Evolutionary conservation across 2,797 vertebrate species (phyloP), one percentile per base, ranked within the genome.

Genomic region (Macrochelys suwanniensis): DNA sequence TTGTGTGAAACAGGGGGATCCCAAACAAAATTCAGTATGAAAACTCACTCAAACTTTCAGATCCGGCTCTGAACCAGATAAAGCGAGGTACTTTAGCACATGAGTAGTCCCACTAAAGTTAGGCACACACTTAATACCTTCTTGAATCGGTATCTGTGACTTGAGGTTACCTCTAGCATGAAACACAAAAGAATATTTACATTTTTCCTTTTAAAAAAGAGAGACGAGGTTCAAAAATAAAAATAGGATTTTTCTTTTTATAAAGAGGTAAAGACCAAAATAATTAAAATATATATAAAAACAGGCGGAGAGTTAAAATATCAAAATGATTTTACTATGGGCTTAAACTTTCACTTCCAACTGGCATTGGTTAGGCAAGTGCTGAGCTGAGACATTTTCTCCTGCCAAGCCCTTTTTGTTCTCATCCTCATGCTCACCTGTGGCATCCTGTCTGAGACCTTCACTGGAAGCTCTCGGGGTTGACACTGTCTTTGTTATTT

Each of bases 321-420:
- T 28, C 59, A 92, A 74, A 28, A 80, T 42, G 6, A 57, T 71
- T 89, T 92, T 90, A 68, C 80, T 26, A 84, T 33, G 4, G 78
- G 10, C 57, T 87, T 83, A 77, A 45, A 23, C n/a, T 82, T 95
- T 89, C 15, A 56, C 84, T 93, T 93, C 82, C 53, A 91, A 84
- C 31, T 86, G 2, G 5, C 53, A 68, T 91, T 85, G 17, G 85
- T 42, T 9, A 0, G 11, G 15, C 33, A 68, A 68, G 33, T 68
- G n/a, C 17, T 37, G 17, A 68, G 65, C 17, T 68, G 65, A 68
- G 17, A 68, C 31, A 61, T 68, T 68, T 68, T 93, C 92, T 93
- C 92, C 26, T 79, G 8, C 86, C 92, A 37, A 37, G 65, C 8
- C 4, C 33, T 79, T 53, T 76, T 57, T 49, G 23, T 90, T 91